Evolutionary conservation across 2,888 invertebrate genomes (phyloP), one percentile per base, ranked within the genome.

Genomic region (Gortyna flavago): DNA sequence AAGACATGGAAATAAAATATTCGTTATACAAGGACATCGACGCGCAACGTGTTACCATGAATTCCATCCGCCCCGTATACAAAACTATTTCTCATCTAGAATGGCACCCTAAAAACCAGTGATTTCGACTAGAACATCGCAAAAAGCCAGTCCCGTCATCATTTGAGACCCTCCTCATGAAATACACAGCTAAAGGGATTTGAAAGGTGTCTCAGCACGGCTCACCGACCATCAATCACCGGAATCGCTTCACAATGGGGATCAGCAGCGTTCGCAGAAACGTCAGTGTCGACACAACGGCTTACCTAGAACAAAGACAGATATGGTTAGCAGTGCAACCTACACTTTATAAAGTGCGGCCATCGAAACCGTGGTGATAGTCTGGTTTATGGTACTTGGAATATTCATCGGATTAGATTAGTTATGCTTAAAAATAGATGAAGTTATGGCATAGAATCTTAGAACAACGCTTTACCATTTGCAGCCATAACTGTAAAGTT

Each of bases 251-350:
- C 78, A 85, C 85, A 86, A 84, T 81, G 80, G 81, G 85, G 84
- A 89, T 88, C 86, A 79, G 85, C 79, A 76, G 79, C 51, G 79
- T 90, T 91, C 91, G 89, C 78, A 88, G 92, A 92, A 92, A 84
- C 72, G 75, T 85, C 35, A n/a, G 71, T 69, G 85, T 69, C 83
- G 74, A 78, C 83, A 83, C 85, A 81, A 88, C 83, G 84, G 70
- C 80, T 94, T 94, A 94, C 94, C 94, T 94, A 92, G 86, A 94
- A 94, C 91, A 93, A 93, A 91, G 87, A 90, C 87, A 88, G 83
- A 87, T 81, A 87, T 80, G 69, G 85, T 85, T 85, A 85, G 84
- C n/a, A 38, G 11, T 67, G 69, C 72, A 75, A 77, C 78, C 3
- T 25, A 54, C 11, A 54, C 41, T 80, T 78, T 79, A 83, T 74